Evolutionary conservation across 1,140 invertebrate genomes (phyloP).

Genomic region (Drosophila parabipectinata): DNA sequence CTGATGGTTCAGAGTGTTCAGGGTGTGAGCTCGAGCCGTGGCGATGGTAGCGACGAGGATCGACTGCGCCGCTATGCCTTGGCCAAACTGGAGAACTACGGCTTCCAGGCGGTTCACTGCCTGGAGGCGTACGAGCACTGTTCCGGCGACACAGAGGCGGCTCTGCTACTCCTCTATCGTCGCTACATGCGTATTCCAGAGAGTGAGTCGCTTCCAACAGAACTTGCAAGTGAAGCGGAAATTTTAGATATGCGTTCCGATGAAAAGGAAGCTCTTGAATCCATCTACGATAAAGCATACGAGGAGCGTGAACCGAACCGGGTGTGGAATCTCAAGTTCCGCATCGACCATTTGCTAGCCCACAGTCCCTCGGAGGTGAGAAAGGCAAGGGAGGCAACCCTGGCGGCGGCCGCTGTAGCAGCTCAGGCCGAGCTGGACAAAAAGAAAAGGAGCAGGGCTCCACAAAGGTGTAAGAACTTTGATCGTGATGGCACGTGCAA

Average conservation of each 20-base stretch:
- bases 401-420: slow-evolving; percentile 46
- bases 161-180: slow-evolving; percentile 88
- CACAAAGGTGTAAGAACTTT: slow-evolving; percentile 88
- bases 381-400: slow-evolving; percentile 84
- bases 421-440: slow-evolving; percentile 66
- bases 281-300: slow-evolving; percentile 89
- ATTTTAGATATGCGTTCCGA: slow-evolving; percentile 87
- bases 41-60: slow-evolving; percentile 66
- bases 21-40: slow-evolving; percentile 86
- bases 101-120: slow-evolving; percentile 90
- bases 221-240: slow-evolving; percentile 83
- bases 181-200: slow-evolving; percentile 86
- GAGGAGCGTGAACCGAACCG: slow-evolving; percentile 87
- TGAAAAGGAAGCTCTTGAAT: slow-evolving; percentile 89
- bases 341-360: slow-evolving; percentile 88
- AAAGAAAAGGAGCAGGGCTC: slow-evolving; percentile 84
- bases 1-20: slow-evolving; percentile 89
- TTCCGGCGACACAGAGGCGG: slow-evolving; percentile 87
- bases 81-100: slow-evolving; percentile 89
- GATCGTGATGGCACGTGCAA: slow-evolving; percentile 87
- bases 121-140: slow-evolving; percentile 88
- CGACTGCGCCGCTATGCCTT: slow-evolving; percentile 88
- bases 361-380: slow-evolving; percentile 85
- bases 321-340: slow-evolving; percentile 88
- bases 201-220: slow-evolving; percentile 42